Percentiles rank a stretch among this genome's conserved stretches.
Conservation (phyloP, 2,113 vertebrate genomes). For the Chinchilla lanigera region DNA sequence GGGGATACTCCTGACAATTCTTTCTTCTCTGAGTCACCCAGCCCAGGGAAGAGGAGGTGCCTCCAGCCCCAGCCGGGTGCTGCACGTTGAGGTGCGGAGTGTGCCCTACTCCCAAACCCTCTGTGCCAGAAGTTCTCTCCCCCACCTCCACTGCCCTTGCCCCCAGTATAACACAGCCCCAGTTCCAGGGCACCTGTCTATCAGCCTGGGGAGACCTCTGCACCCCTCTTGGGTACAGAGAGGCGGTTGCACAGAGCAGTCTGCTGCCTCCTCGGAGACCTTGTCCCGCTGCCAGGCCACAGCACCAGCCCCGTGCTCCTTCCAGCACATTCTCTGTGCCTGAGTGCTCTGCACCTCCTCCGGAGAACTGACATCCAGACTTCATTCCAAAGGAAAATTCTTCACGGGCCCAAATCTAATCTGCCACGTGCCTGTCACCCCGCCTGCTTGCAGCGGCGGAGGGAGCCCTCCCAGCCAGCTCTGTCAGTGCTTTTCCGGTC, state of each 20-base stretch:
- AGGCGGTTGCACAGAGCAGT: not conserved
- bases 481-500: rapidly evolving
- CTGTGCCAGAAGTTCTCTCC: not conserved
- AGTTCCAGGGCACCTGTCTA: rapidly evolving
- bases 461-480: not conserved
- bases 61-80: not conserved
- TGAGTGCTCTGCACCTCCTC: not conserved
- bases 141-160: not conserved
- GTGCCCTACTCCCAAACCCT: rapidly evolving
- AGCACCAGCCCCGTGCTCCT: not conserved
- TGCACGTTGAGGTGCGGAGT: not conserved
- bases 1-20: not conserved
- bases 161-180: not conserved
- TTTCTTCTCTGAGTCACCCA: not conserved
- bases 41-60: not conserved
- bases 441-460: rapidly evolving
- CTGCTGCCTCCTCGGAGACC: not conserved
- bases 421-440: not conserved
- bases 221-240: not conserved
- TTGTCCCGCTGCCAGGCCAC: not conserved
- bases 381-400: conserved; percentile 14
- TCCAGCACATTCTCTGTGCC: conserved; percentile 48
- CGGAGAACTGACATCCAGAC: not conserved
- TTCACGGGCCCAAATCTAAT: not conserved
- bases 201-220: not conserved